Evolutionary conservation across 2,797 vertebrate species (phyloP).

Genomic region (Halcyon leucocephala): DNA sequence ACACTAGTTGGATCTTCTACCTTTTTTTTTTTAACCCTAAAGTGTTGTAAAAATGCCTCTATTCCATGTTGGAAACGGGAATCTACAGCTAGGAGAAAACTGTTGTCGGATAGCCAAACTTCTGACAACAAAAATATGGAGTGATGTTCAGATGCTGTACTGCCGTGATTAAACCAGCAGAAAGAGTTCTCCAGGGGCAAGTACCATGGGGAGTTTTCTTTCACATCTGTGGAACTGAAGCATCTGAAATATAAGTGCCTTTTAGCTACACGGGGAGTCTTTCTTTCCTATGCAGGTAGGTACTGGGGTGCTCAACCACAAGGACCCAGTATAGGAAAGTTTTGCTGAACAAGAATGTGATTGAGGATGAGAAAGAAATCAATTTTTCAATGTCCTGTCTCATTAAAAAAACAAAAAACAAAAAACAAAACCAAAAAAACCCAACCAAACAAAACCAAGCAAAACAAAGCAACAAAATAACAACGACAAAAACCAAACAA

Average conservation of each 20-base stretch:
- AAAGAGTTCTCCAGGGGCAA: slow-evolving; percentile 28
- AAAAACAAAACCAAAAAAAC: too few relatives aligned
- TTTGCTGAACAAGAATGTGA: background rate
- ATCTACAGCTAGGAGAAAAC: background rate
- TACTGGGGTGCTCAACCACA: background rate
- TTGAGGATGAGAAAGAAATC: background rate
- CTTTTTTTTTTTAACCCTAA: slow-evolving; percentile 22
- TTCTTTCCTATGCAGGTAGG: background rate
- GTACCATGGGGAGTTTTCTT: background rate
- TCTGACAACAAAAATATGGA: slow-evolving; percentile 42
- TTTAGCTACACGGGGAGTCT: background rate
- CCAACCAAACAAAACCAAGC: too few relatives aligned
- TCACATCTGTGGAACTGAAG: slow-evolving; percentile 39
- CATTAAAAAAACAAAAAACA: background rate
- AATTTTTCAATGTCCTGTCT: background rate
- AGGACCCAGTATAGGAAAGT: fast-evolving
- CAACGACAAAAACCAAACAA: too few relatives aligned
- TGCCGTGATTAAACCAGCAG: background rate
- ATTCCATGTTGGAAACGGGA: background rate
- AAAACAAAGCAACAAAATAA: too few relatives aligned
- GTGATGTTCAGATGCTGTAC: slow-evolving; percentile 10
- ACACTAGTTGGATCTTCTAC: background rate
- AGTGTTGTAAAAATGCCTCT: slow-evolving; percentile 29
- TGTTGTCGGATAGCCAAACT: slow-evolving; percentile 37
- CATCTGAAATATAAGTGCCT: slow-evolving; percentile 10